These are phyloP conservation scores for Ginglymostoma cirratum DNA, from an alignment of 2,113 vertebrate genomes.

Conservation along the genomic window DNA sequence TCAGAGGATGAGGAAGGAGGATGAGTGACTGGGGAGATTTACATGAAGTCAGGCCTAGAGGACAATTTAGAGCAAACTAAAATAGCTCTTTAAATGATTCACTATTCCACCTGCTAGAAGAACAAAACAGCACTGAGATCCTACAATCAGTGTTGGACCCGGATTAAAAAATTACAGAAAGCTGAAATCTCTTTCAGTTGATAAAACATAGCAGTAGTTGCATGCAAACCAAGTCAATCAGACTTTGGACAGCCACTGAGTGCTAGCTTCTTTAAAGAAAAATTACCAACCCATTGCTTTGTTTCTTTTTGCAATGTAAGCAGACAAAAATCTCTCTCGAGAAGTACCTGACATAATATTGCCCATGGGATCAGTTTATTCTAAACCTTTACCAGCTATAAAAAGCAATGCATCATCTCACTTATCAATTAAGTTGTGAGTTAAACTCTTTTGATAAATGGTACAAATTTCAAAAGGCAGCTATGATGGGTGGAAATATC, in stretches of 20 bases:
- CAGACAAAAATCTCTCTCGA: background rate
- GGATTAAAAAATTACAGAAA: background rate
- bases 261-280: background rate
- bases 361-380: slow-evolving; percentile 12
- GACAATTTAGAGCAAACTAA: background rate
- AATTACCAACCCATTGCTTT: background rate
- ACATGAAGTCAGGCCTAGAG: background rate
- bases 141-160: background rate
- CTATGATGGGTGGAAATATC: background rate
- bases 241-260: background rate
- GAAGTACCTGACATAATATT: background rate
- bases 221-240: background rate
- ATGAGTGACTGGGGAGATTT: background rate
- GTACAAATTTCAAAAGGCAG: background rate
- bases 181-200: background rate
- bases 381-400: background rate
- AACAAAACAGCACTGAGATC: background rate
- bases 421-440: slow-evolving; percentile 23
- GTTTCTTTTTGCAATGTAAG: background rate
- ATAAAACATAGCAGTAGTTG: background rate
- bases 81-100: background rate
- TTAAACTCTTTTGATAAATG: background rate
- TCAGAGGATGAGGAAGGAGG: background rate
- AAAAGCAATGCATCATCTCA: background rate
- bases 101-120: background rate